Conservation (phyloP, 2,888 invertebrate species). For the Ormia ochracea region DNA sequence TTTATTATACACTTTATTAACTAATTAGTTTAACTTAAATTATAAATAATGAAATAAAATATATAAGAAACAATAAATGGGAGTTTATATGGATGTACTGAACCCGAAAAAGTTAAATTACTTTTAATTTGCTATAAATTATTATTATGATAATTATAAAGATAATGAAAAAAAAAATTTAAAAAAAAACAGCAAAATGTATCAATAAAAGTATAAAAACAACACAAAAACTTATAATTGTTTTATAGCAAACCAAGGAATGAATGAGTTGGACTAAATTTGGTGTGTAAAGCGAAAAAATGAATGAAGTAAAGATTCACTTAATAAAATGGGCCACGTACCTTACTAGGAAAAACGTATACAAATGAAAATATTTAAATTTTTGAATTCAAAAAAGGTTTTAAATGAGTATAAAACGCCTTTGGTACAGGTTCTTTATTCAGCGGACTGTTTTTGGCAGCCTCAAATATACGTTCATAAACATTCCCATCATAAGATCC, state of each 20-base stretch:
- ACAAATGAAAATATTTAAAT: conserved; percentile 78
- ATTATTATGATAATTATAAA: conserved; percentile 46
- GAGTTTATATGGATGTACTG: conserved; percentile 62
- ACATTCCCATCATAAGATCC: conserved; percentile 91
- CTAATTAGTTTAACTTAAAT: conserved; percentile 38
- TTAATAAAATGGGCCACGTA: no score
- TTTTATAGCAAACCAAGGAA: conserved; percentile 27
- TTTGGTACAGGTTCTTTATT: conserved; percentile 88
- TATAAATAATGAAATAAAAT: conserved; percentile 3
- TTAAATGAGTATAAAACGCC: conserved; percentile 82
- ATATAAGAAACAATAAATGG: conserved; percentile 21
- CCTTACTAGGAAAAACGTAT: no score
- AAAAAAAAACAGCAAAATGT: conserved; percentile 59
- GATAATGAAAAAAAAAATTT: conserved; percentile 50
- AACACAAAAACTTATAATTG: conserved; percentile 12
- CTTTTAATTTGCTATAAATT: conserved; percentile 60
- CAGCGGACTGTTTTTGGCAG: conserved; percentile 88
- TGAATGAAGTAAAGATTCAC: neutral
- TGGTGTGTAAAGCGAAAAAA: no score
- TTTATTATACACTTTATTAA: conserved; percentile 11
- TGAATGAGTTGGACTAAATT: no score
- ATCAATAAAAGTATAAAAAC: conserved; percentile 54
- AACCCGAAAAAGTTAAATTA: conserved; percentile 53
- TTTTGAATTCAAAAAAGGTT: conserved; percentile 87
- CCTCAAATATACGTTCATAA: conserved; percentile 87